Conservation (phyloP, 2,888 invertebrate genomes). For the Archaeoteleia sp. region DNA sequence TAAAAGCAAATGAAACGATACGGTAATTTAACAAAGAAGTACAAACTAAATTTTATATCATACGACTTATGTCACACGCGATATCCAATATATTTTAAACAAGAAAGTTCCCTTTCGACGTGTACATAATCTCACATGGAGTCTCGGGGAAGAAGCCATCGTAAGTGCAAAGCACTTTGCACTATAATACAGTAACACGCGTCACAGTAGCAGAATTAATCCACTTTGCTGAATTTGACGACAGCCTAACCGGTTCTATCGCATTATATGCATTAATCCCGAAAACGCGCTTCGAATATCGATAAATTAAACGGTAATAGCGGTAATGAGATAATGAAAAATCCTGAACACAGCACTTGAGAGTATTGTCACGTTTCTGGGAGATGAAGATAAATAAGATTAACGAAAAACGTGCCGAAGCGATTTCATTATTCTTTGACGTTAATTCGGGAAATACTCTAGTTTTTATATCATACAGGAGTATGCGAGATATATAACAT, state of each 20-base stretch:
- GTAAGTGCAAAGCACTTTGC: constrained; percentile 10
- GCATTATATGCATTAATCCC: constrained; percentile 21
- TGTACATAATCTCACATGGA: constrained; percentile 25
- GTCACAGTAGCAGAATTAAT: constrained; percentile 17
- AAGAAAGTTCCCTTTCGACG: constrained; percentile 15
- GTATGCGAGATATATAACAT: no score
- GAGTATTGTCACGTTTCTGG: not conserved
- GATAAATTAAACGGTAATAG: constrained; percentile 17
- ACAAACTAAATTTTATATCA: constrained; percentile 10
- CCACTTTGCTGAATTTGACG: constrained; percentile 22
- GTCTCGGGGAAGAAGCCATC: constrained; percentile 23
- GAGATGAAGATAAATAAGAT: no score
- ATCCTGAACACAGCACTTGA: not conserved
- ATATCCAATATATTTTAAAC: constrained; percentile 14
- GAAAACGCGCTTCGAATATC: constrained; percentile 3
- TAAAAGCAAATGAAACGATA: no score
- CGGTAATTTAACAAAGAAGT: no score
- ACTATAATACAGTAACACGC: constrained; percentile 8
- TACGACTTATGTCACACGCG: constrained; percentile 3
- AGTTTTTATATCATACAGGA: no score
- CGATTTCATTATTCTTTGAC: no score
- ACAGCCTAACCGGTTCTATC: constrained; percentile 20
- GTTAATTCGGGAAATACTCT: no score
- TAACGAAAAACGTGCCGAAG: no score
- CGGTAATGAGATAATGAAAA: constrained; percentile 18